phyloP scores from a whole-genome alignment of 2,888 invertebrate genomes.

The Erebia palarica region DNA sequence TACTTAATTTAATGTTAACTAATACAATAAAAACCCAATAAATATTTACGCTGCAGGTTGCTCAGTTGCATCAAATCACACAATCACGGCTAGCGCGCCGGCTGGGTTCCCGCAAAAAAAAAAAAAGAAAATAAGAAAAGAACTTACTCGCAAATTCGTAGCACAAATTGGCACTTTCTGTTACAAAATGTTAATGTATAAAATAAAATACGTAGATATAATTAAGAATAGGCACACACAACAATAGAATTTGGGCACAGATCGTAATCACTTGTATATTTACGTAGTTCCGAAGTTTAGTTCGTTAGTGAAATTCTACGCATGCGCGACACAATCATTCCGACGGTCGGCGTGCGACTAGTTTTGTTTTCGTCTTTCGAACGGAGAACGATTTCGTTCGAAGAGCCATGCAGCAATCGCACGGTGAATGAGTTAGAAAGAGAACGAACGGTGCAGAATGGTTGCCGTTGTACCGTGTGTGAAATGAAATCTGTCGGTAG shows the following conservation, averaged over 20 bases:
- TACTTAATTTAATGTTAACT: constrained; percentile 11
- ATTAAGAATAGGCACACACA: constrained; percentile 40
- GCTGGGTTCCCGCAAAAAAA: constrained; percentile 54
- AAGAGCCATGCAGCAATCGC: constrained; percentile 36
- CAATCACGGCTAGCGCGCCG: constrained; percentile 59
- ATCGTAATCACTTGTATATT: constrained; percentile 70
- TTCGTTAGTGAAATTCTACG: constrained; percentile 52
- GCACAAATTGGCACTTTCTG: constrained; percentile 57
- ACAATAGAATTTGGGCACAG: constrained; percentile 52
- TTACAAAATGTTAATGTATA: constrained; percentile 19
- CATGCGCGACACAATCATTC: constrained; percentile 63
- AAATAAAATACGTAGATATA: constrained; percentile 11
- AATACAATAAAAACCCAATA: constrained; percentile 32
- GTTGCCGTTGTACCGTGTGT: constrained; percentile 15
- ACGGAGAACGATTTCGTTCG: constrained; percentile 37
- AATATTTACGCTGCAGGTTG: constrained; percentile 31
- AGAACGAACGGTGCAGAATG: constrained; percentile 31
- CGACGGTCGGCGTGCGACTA: constrained; percentile 64
- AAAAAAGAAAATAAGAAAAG: constrained; percentile 46
- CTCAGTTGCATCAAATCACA: constrained; percentile 43
- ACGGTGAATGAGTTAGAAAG: constrained; percentile 40
- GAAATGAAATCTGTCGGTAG: constrained; percentile 21
- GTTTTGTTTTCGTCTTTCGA: constrained; percentile 32
- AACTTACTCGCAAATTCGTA: constrained; percentile 71
- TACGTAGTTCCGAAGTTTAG: constrained; percentile 69